phyloP scores from a whole-genome alignment of 2,113 vertebrate genomes.

The Condylura cristata region DNA sequence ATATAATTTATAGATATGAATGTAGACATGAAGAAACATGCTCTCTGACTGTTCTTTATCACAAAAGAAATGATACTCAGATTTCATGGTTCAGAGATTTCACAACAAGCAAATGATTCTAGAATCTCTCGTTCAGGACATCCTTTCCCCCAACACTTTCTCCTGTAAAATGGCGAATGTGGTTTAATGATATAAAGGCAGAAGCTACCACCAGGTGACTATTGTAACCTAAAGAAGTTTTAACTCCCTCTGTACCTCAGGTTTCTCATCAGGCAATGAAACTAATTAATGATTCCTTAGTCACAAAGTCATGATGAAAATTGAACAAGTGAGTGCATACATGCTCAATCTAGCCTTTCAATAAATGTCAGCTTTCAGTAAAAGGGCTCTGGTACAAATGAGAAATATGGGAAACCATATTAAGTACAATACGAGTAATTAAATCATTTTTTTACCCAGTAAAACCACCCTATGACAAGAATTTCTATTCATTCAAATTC shows the following conservation, averaged over 20 bases:
- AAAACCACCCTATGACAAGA: not conserved
- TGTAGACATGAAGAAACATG: not conserved
- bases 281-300: not conserved
- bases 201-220: not conserved
- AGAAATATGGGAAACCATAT: not conserved
- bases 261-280: not conserved
- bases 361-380: not conserved
- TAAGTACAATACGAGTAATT: not conserved
- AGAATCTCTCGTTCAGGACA: too few species aligned
- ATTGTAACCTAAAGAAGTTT: not conserved
- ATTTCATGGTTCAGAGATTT: not conserved
- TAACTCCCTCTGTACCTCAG: not conserved
- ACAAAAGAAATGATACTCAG: not conserved
- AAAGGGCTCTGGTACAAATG: not conserved
- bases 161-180: not conserved
- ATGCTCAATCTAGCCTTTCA: not conserved
- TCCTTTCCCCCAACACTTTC: too few species aligned
- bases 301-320: not conserved
- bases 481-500: not conserved
- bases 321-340: not conserved
- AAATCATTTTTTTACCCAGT: not conserved
- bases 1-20: too few species aligned
- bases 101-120: not conserved
- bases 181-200: not conserved
- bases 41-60: not conserved